Evolutionary conservation across 2,888 invertebrate species (phyloP).

Genomic region (Sphaerophoria rueppellii): DNA sequence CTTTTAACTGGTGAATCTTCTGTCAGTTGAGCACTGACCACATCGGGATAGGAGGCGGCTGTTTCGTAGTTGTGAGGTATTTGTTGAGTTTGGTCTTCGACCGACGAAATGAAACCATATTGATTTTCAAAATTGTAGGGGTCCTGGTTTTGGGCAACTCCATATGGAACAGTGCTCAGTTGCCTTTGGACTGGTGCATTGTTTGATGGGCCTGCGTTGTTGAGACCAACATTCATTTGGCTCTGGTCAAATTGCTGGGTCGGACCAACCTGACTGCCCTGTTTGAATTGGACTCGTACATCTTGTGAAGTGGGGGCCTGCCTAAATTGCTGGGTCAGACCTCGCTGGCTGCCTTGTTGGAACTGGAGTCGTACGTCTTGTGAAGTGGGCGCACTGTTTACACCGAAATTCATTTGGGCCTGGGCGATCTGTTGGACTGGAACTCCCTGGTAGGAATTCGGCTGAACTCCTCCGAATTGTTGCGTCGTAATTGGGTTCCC

Average conservation of each 20-base stretch:
- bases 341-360: background rate
- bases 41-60: background rate
- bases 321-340: conserved; percentile 40
- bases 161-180: background rate
- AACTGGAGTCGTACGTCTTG: background rate
- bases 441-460: conserved; percentile 9
- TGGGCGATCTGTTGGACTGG: conserved; percentile 40
- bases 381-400: background rate
- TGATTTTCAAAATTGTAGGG: conserved; percentile 37
- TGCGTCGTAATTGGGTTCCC: conserved; percentile 12
- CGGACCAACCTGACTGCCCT: conserved; percentile 3
- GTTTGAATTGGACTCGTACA: background rate
- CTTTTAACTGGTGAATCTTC: conserved; percentile 75
- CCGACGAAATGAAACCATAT: conserved; percentile 1
- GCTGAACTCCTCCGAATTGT: conserved; percentile 33
- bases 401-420: conserved; percentile 31
- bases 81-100: conserved; percentile 17
- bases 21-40: conserved; percentile 69
- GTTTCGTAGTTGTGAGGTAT: conserved; percentile 26
- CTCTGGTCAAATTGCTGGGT: conserved; percentile 32
- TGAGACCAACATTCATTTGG: conserved; percentile 31
- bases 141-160: background rate
- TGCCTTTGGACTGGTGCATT: background rate
- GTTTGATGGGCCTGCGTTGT: background rate
- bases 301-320: background rate